Evolutionary conservation across 2,797 vertebrate genomes (phyloP).

Genomic region (Psittacula echo): DNA sequence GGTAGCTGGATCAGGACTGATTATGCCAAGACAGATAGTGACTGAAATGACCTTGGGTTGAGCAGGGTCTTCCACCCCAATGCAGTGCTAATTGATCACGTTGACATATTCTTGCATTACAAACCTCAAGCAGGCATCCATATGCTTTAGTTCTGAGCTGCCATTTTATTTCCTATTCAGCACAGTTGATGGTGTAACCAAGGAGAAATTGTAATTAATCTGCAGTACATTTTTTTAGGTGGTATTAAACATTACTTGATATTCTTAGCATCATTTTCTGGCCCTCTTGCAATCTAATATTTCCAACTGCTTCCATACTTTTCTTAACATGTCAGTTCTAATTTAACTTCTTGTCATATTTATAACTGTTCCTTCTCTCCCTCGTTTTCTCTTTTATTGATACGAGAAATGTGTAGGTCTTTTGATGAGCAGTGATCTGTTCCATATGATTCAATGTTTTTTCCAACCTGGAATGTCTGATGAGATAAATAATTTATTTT

Average conservation of each 20-base stretch:
- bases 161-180: not conserved
- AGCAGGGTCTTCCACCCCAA: not conserved
- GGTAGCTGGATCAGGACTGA: not conserved
- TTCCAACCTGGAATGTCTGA: not conserved
- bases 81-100: not conserved
- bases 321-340: not conserved
- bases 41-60: not conserved
- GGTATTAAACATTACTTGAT: not conserved
- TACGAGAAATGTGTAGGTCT: not conserved
- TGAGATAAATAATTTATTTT: not conserved
- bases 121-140: not conserved
- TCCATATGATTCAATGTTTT: not conserved
- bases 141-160: not conserved
- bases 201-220: not conserved
- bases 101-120: not conserved
- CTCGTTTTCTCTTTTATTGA: not conserved
- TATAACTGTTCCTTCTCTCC: not conserved
- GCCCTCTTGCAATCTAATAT: not conserved
- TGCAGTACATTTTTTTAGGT: not conserved
- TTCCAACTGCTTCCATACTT: not conserved
- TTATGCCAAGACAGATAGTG: not conserved
- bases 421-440: not conserved
- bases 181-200: not conserved
- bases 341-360: not conserved
- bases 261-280: not conserved